Percentiles rank a stretch among this genome's conserved stretches.
Conservation (phyloP, 2,113 vertebrate species). For the Climacteris rufus region DNA sequence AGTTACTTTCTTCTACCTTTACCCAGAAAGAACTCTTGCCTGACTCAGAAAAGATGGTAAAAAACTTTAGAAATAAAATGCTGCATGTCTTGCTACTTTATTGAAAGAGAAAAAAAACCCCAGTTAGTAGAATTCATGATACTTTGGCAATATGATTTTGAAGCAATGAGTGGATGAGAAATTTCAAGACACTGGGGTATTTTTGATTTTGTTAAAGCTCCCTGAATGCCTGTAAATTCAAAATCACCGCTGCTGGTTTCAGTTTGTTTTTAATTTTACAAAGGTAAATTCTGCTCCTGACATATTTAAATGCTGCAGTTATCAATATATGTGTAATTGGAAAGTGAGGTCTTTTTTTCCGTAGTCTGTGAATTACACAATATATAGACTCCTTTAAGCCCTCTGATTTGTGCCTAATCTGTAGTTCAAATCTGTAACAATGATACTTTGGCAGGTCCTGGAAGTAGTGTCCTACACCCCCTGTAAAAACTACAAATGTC, state of each 20-base stretch:
- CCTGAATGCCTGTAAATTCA: neutral
- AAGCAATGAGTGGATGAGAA: neutral
- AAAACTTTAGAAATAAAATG: neutral
- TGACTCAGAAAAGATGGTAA: neutral
- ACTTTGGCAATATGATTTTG: neutral
- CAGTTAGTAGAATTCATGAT: neutral
- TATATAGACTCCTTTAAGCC: neutral
- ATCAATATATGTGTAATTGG: neutral
- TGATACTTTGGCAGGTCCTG: neutral
- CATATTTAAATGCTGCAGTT: neutral
- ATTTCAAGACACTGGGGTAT: neutral
- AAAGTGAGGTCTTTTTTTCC: neutral
- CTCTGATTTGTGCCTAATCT: neutral
- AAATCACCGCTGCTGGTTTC: neutral
- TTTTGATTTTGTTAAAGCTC: neutral
- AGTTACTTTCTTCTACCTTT: neutral
- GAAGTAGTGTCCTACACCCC: neutral
- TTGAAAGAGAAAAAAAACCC: neutral
- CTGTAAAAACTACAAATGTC: neutral
- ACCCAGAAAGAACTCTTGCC: neutral
- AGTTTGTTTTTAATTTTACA: neutral
- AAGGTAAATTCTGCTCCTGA: neutral
- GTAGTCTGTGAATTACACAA: neutral
- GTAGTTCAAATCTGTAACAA: neutral
- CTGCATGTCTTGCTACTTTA: neutral